Conservation (phyloP, 1,140 invertebrate genomes). For the Phortica variegata region DNA sequence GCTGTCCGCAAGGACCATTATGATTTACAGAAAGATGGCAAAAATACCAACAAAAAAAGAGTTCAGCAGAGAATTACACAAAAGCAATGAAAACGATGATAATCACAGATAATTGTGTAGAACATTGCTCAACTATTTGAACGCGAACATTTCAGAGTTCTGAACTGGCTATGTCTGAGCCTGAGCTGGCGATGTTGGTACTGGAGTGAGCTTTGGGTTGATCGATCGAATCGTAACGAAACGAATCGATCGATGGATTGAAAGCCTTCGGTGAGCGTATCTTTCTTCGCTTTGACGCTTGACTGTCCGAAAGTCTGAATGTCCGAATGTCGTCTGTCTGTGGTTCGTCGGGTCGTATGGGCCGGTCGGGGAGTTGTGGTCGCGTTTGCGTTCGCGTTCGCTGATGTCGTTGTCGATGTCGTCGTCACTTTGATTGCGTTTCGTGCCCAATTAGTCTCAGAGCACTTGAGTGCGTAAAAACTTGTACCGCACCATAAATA, state of each 20-base stretch:
- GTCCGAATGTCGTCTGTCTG: too few species aligned
- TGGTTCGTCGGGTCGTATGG: too few species aligned
- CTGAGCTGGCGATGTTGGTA: constrained; percentile 11
- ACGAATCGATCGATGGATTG: background rate
- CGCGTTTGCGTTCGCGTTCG: too few species aligned
- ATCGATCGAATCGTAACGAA: too few species aligned
- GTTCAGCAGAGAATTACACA: background rate
- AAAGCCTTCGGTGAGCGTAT: background rate
- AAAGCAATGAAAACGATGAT: constrained; percentile 34
- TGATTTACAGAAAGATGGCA: constrained; percentile 19
- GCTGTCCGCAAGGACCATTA: constrained; percentile 40
- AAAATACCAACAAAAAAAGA: constrained; percentile 7
- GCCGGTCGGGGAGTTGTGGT: too few species aligned
- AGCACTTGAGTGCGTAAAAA: constrained; percentile 56
- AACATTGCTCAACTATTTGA: constrained; percentile 53
- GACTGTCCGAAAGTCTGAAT: too few species aligned
- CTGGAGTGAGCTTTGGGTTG: too few species aligned
- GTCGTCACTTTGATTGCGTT: constrained; percentile 54
- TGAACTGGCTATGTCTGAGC: background rate
- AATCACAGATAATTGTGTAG: constrained; percentile 56
- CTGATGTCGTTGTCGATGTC: constrained; percentile 29
- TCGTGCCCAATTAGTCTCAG: constrained; percentile 56
- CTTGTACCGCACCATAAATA: constrained; percentile 56
- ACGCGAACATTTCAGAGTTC: constrained; percentile 10
- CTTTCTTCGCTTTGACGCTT: constrained; percentile 4